Evolutionary conservation across 2,113 vertebrate genomes (phyloP), one percentile per base, ranked within the genome.

Genomic region (Morphnarchus princeps): DNA sequence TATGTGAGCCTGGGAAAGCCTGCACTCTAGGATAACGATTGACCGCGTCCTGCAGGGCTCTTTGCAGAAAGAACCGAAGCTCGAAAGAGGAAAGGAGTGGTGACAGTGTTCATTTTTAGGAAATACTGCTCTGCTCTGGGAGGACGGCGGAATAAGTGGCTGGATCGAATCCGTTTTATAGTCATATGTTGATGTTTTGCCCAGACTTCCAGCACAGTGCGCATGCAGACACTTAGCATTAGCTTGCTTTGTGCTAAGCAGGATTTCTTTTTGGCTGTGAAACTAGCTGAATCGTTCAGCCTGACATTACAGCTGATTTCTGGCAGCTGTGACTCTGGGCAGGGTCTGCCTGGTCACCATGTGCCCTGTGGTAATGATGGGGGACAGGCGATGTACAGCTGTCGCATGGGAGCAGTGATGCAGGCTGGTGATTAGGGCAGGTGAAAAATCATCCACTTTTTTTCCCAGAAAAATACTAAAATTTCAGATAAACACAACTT

Each of bases 111-210:
- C 21, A 0, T 15, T 70, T 52, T 72, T 14, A 34, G 58, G 40
- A 57, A 87, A 77, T 2, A 25, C 34, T 43, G 28, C 22, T 31
- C 34, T 47, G 25, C 22, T 26, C 34, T 5, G 61, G 26, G 22
- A 80, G 29, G 17, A 24, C 7, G 4, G 25, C 20, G 49, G 7
- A 31, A 18, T 4, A 1, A 26, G 34, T 0, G 34, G 38, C 16
- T 4, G 59, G 29, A n/a, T 14, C n/a, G 34, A 52, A 77, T 2
- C 43, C 28, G 0, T 18, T 28, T 11, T 3, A 12, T 7, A 13
- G 28, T 0, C 13, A 0, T 5, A 7, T 1, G 36, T 20, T 10
- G 1, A 2, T 9, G 24, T 0, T 11, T 25, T 40, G 12, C 32
- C 42, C 57, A 9, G 79, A 4, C 26, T 55, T 42, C 26, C 36